These are phyloP conservation scores for Mamestra brassicae DNA, from an alignment of 2,888 invertebrate genomes.

Conservation along the genomic window DNA sequence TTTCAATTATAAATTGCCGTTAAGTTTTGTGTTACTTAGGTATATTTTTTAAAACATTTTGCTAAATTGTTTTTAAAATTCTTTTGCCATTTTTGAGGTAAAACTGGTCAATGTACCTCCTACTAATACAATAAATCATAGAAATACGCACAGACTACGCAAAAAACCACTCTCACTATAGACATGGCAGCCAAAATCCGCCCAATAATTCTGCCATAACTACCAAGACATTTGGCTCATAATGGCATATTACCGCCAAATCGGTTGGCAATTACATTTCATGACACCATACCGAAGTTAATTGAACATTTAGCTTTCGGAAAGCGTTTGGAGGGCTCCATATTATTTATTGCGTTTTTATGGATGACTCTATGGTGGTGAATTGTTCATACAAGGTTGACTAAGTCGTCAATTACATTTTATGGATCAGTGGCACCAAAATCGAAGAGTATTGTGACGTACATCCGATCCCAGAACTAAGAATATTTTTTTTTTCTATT, in stretches of 20 bases:
- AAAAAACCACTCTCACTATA: slow-evolving; percentile 38
- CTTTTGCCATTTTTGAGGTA: not conserved
- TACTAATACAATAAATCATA: not conserved
- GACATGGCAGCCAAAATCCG: slow-evolving; percentile 40
- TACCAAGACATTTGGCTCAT: slow-evolving; percentile 39
- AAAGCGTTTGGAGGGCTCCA: slow-evolving; percentile 45
- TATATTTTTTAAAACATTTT: too few species aligned
- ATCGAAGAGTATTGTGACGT: slow-evolving; percentile 16
- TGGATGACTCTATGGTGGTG: slow-evolving; percentile 16
- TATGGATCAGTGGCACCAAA: slow-evolving; percentile 25
- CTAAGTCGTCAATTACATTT: slow-evolving; percentile 25
- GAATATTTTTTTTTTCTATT: not conserved
- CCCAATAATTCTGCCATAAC: slow-evolving; percentile 45
- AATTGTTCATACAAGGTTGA: slow-evolving; percentile 30
- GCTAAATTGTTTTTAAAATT: too few species aligned
- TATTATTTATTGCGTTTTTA: slow-evolving; percentile 63
- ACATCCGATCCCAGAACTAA: not conserved
- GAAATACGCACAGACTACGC: not conserved
- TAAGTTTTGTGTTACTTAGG: too few species aligned
- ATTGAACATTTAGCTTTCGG: slow-evolving; percentile 64
- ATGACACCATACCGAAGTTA: slow-evolving; percentile 63
- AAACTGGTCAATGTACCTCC: not conserved
- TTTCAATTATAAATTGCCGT: not conserved
- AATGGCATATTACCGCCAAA: slow-evolving; percentile 67
- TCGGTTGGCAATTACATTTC: slow-evolving; percentile 59